Percentiles rank a stretch among this genome's conserved stretches.
These are phyloP conservation scores for Pristionchus exspectatus DNA, from an alignment of 2,888 invertebrate species.

Conservation along the genomic window DNA sequence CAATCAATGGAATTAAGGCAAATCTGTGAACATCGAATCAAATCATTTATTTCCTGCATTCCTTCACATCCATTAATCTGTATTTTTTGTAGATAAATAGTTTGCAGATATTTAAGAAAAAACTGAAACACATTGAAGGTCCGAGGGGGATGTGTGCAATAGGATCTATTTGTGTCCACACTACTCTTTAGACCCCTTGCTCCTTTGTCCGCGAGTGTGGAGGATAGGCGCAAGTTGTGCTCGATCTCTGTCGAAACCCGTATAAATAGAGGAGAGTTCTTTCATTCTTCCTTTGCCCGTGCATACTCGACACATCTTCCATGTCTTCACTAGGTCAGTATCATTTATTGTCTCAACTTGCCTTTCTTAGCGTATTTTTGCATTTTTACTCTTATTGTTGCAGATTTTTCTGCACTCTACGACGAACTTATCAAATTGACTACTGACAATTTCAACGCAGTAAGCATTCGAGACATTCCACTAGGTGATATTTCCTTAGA, in stretches of 20 bases:
- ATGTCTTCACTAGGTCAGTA: not conserved
- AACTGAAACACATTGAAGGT: not conserved
- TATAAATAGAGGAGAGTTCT: slow-evolving; percentile 5
- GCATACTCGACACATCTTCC: not conserved
- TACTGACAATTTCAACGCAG: not conserved
- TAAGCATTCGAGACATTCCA: not conserved
- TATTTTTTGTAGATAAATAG: not conserved
- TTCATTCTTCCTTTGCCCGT: not conserved
- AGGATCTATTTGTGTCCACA: not conserved
- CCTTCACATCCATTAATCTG: not conserved
- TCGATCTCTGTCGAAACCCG: not conserved
- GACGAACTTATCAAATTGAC: not conserved
- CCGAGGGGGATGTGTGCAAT: not conserved
- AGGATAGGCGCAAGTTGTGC: not conserved
- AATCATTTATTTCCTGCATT: no score
- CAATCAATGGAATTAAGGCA: not conserved
- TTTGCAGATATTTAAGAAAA: not conserved
- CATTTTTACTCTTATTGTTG: not conserved
- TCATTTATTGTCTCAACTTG: not conserved
- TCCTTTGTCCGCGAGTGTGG: not conserved
- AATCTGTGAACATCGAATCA: not conserved
- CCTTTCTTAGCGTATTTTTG: not conserved
- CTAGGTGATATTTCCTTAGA: not conserved
- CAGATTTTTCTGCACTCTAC: slow-evolving; percentile 1
- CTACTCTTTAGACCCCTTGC: slow-evolving; percentile 3